These are phyloP conservation scores for Encarsia formosa DNA, from an alignment of 2,888 invertebrate species.

Conservation along the genomic window DNA sequence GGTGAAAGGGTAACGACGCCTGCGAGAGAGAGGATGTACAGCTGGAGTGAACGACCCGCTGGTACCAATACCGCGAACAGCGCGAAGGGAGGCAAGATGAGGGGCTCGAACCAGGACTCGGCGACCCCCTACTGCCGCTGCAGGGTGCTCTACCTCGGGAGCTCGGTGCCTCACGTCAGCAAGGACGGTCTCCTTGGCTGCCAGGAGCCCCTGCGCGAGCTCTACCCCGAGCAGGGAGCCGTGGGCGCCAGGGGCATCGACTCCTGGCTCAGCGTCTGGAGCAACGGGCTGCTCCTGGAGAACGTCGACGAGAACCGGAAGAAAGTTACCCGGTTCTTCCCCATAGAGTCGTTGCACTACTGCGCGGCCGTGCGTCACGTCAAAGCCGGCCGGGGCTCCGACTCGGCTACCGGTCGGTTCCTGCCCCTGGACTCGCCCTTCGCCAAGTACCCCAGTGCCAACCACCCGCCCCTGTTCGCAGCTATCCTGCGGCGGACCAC, in stretches of 20 bases:
- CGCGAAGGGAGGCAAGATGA: conserved; percentile 36
- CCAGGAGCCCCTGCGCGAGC: conserved; percentile 92
- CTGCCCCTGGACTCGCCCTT: conserved; percentile 94
- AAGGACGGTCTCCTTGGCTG: conserved; percentile 97
- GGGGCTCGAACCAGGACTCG: conserved; percentile 58
- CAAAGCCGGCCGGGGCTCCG: conserved; percentile 49
- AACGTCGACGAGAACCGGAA: conserved; percentile 95
- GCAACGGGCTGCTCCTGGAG: conserved; percentile 90
- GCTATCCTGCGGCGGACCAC: conserved; percentile 92
- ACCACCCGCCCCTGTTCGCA: conserved; percentile 95
- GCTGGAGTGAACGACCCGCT: neutral
- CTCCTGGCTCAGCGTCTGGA: conserved; percentile 96
- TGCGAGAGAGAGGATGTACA: neutral
- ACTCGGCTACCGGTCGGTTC: conserved; percentile 76
- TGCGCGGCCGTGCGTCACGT: conserved; percentile 93
- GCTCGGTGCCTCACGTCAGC: conserved; percentile 93
- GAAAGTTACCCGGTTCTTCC: conserved; percentile 91
- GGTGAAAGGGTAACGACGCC: too few species aligned
- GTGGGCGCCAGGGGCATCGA: conserved; percentile 85
- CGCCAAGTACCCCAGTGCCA: conserved; percentile 84
- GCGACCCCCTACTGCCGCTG: conserved; percentile 95
- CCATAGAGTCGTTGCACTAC: conserved; percentile 91
- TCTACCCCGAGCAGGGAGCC: conserved; percentile 93
- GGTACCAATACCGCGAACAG: neutral
- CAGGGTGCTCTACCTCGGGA: conserved; percentile 93